Base-by-base conservation (phyloP, 2,797 vertebrate genomes). In the Coendou prehensilis region DNA sequence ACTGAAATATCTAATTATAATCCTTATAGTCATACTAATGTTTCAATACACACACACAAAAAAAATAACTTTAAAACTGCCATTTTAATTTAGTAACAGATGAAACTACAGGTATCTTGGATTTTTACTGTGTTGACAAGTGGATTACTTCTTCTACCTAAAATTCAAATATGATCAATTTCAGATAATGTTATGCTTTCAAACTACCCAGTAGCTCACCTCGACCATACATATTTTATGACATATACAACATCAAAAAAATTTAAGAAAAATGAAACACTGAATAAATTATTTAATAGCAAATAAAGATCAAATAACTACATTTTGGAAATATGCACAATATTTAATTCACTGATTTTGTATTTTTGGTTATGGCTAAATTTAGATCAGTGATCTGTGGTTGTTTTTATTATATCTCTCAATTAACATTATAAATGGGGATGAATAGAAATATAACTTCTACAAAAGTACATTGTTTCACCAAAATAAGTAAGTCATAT, bases 391-490 rank as follows among this genome's bases (percentile, higher is more conserved):
- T 61, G 9, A 33, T 82, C 0, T 73, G 17, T 33, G 37, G 23
- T 26, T 37, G 76, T 1, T 54, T 71, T 75, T 83, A 67, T 64
- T 69, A 47, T 69, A 57, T 41, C 10, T 3, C 0, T 2, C 11
- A 84, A 7, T 54, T 59, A 91, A 33, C n/a, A 61, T 76, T 87
- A 56, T 50, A 78, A 76, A 41, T 50, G 71, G 56, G 5, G 4
- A 10, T 79, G 5, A 6, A 50, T 41, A 83, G 9, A 26, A 87
- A 73, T 80, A 2, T 57, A 41, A 84, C 17, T 73, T 80, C 45
- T 90, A 89, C 5, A 88, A 84, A 57, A 79, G 15, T 64, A 56
- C 30, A 87, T 54, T 91, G 33, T 79, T 79, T 56, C 85, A 83
- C 0, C 6, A 52, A 73, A 80, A 67, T 91, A 28, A 78, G 33